Evolutionary conservation across 1,140 invertebrate genomes (phyloP).

Genomic region (Trinorchestia longiramus): DNA sequence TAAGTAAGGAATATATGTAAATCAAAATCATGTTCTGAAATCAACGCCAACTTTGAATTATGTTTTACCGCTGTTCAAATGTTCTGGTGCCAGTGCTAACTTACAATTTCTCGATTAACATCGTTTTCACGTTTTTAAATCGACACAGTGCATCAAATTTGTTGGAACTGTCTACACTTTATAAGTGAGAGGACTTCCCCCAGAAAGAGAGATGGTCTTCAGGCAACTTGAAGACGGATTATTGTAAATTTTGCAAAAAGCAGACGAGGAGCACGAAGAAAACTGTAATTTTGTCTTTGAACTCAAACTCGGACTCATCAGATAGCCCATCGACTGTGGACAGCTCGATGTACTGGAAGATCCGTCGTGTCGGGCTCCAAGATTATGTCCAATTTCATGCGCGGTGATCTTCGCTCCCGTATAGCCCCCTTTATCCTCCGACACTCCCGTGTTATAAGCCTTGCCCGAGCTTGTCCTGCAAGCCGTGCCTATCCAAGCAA

Average conservation of each 20-base stretch:
- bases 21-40: neutral
- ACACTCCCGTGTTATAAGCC: conserved; percentile 60
- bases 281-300: conserved; percentile 60
- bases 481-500: conserved; percentile 50
- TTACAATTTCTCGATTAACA: neutral
- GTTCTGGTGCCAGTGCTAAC: neutral
- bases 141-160: conserved; percentile 60
- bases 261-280: conserved; percentile 57
- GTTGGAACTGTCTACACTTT: conserved; percentile 50
- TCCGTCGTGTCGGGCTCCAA: conserved; percentile 67
- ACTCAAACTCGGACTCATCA: conserved; percentile 65
- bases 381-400: conserved; percentile 67
- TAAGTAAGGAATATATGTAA: neutral
- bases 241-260: conserved; percentile 60
- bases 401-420: conserved; percentile 65
- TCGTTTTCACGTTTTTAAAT: neutral
- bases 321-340: conserved; percentile 65
- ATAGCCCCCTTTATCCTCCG: conserved; percentile 66
- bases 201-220: neutral
- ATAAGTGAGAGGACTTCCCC: neutral
- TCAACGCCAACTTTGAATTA: neutral
- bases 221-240: conserved; percentile 53
- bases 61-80: neutral
- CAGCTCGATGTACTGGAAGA: conserved; percentile 56
- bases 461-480: conserved; percentile 57